A percentile compares a stretch with the other conserved stretches of the same genome.
Conservation (phyloP, 2,888 invertebrate species). For the Pristionchus japonicus region DNA sequence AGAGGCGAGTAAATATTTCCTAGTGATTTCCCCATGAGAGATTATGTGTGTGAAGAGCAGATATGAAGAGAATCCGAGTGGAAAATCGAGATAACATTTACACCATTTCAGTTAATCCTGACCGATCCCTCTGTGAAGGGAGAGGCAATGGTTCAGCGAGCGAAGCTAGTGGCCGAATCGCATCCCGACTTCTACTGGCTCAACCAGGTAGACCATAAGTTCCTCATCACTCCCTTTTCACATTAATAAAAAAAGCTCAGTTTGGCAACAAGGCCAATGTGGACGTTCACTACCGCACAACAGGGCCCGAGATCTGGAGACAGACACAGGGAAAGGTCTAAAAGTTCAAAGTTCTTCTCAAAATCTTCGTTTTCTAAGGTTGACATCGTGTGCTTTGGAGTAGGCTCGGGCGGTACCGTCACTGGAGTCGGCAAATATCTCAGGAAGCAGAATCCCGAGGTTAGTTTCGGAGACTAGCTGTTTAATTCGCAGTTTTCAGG, state of each 20-base stretch:
- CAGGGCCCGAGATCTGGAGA: constrained; percentile 73
- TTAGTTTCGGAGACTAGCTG: not conserved
- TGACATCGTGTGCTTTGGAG: constrained; percentile 69
- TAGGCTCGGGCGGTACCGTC: constrained; percentile 70
- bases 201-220: not conserved
- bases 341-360: not conserved
- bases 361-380: constrained; percentile 48
- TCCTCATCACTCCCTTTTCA: too few species aligned
- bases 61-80: not conserved
- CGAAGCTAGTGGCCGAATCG: not conserved
- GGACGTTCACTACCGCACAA: constrained; percentile 69
- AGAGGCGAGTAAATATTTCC: constrained; percentile 38
- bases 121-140: not conserved
- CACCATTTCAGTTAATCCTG: not conserved
- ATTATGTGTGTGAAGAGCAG: too few species aligned
- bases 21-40: not conserved
- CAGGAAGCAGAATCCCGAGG: constrained; percentile 55
- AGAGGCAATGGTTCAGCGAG: not conserved
- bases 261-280: constrained; percentile 71
- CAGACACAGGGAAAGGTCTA: constrained; percentile 70
- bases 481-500: constrained; percentile 8
- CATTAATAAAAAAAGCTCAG: constrained; percentile 45
- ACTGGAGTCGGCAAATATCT: constrained; percentile 59
- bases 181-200: constrained; percentile 14
- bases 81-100: not conserved